A percentile compares a stretch with the other conserved stretches of the same genome.
Evolutionary conservation across 2,797 vertebrate species (phyloP).

Genomic region (Aplochiton taeniatus): DNA sequence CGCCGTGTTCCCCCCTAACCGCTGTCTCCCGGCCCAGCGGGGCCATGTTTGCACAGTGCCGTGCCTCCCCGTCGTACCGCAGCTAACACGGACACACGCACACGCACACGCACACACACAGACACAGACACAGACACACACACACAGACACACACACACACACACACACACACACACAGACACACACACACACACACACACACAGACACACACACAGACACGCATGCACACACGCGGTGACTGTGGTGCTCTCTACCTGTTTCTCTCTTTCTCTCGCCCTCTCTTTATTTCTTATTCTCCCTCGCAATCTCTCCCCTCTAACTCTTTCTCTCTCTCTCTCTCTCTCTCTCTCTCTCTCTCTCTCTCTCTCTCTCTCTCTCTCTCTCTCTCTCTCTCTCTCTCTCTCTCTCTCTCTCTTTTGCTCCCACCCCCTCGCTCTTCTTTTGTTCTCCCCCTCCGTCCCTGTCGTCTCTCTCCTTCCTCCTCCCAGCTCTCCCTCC

Average conservation of each 20-base stretch:
- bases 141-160: slow-evolving; percentile 4
- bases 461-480: neutral
- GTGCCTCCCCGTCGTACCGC: slow-evolving; percentile 26
- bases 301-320: slow-evolving; percentile 4
- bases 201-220: no score
- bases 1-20: slow-evolving; percentile 53
- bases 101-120: neutral
- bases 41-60: slow-evolving; percentile 65
- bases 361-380: slow-evolving; percentile 22
- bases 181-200: slow-evolving; percentile 2
- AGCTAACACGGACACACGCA: slow-evolving; percentile 2
- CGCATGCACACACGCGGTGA: slow-evolving; percentile 11
- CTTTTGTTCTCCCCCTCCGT: slow-evolving; percentile 1
- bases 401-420: neutral
- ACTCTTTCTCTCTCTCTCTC: neutral
- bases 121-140: slow-evolving; percentile 4
- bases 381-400: slow-evolving; percentile 7
- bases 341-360: slow-evolving; percentile 14
- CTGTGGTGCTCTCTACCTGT: slow-evolving; percentile 14
- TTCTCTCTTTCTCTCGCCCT: slow-evolving; percentile 19
- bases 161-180: neutral
- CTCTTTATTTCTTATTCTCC: slow-evolving; percentile 16
- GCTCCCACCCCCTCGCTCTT: neutral
- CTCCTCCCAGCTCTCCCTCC: neutral
- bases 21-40: slow-evolving; percentile 66